Evolutionary conservation across 2,888 invertebrate genomes (phyloP).

Genomic region (Sminthurinus aureus): DNA sequence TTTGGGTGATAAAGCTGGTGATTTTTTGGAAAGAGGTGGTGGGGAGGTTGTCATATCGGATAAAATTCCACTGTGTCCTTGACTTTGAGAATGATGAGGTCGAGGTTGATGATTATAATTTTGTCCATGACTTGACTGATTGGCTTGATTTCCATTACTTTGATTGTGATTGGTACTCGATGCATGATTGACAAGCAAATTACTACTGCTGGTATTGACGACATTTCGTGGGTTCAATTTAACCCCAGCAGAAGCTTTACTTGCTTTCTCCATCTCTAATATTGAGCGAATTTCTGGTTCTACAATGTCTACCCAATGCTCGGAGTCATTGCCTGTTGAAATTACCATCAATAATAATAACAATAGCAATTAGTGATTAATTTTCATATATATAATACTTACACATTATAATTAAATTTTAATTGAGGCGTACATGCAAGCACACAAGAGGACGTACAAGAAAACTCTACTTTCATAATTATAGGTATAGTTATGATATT

Average conservation of each 20-base stretch:
- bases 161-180: background rate
- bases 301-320: slow-evolving; percentile 84
- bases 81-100: slow-evolving; percentile 25
- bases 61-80: slow-evolving; percentile 15
- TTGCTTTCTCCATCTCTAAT: slow-evolving; percentile 52
- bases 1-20: slow-evolving; percentile 50
- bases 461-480: no score
- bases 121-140: slow-evolving; percentile 11
- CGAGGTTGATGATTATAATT: slow-evolving; percentile 28
- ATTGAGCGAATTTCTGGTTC: slow-evolving; percentile 74
- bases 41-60: slow-evolving; percentile 49
- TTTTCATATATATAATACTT: no score
- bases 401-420: no score
- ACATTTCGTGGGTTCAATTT: slow-evolving; percentile 33
- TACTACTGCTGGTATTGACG: slow-evolving; percentile 12
- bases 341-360: background rate
- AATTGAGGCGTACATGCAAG: no score
- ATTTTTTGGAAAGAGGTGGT: slow-evolving; percentile 41
- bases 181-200: slow-evolving; percentile 5
- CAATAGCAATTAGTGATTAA: no score
- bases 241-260: slow-evolving; percentile 22
- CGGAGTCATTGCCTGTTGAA: slow-evolving; percentile 70
- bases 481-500: no score
- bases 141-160: background rate
- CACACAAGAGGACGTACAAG: no score